Conservation (phyloP, 2,797 vertebrate species). For the Phataginus tetradactyla region DNA sequence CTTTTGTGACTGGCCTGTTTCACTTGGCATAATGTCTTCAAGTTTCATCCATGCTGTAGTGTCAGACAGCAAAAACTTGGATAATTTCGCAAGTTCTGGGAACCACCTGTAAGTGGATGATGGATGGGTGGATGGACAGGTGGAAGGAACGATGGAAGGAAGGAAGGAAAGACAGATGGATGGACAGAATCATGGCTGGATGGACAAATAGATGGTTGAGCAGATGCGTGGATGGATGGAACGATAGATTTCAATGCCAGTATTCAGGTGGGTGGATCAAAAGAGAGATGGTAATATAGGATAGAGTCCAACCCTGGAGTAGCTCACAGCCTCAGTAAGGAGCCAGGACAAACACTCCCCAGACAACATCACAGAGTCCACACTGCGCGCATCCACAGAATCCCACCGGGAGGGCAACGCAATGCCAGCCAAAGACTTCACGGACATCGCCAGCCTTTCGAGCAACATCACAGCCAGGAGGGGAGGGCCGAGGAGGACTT, state of each 20-base stretch:
- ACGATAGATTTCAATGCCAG: neutral
- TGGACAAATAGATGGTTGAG: neutral
- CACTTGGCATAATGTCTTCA: neutral
- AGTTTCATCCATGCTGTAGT: neutral
- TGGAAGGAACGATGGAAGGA: too few species aligned
- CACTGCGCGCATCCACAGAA: neutral
- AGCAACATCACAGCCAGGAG: neutral
- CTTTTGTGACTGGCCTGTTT: neutral
- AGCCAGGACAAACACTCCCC: neutral
- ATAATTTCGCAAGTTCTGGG: neutral
- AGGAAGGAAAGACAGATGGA: too few species aligned
- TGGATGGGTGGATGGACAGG: too few species aligned
- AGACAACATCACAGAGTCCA: neutral
- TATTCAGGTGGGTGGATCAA: neutral
- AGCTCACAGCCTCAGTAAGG: neutral
- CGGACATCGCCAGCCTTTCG: fast-evolving
- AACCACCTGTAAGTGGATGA: neutral
- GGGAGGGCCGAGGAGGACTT: fast-evolving
- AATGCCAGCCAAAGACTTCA: fast-evolving
- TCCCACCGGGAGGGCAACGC: fast-evolving
- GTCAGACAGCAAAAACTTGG: neutral
- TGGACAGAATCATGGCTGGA: too few species aligned
- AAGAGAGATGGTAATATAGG: neutral
- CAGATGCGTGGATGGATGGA: neutral
- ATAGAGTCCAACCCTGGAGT: neutral